Base-by-base conservation (phyloP, 2,888 invertebrate species). In the Lamproptera curius region DNA sequence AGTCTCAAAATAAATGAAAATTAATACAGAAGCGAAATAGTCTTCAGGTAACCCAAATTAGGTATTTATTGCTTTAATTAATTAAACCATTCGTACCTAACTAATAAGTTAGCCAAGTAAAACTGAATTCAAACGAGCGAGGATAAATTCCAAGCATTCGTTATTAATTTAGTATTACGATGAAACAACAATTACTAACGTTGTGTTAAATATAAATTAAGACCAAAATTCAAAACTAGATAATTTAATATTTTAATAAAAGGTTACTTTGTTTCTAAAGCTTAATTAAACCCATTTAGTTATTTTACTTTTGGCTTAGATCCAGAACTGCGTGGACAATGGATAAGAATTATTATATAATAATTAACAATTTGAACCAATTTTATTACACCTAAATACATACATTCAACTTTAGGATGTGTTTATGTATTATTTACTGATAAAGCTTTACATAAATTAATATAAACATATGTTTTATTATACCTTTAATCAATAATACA, bases 281-380 rank as follows among this genome's bases (percentile, higher is more conserved):
- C 65, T 70, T 76, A 77, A 81, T 79, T 73, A 80, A 79, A 69
- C 66, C n/a, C 67, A 73, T 79, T 73, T 74, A 70, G 69, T 75
- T 73, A 13, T 44, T 58, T 56, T 56, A 65, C 67, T 66, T 67
- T 74, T 78, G 79, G 79, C 78, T 73, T 73, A 67, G 61, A 53
- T 71, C 76, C 76, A 75, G 75, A 61, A 70, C 68, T 64, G 62
- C 58, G 67, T 59, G 57, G 72, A 76, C 20, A 20, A 6, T 20
- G 20, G 20, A 20, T 20, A 5, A 20, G 20, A 20, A 5, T 6
- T n/a, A n/a, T n/a, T n/a, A n/a, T n/a, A n/a, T n/a, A n/a, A n/a
- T n/a, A n/a, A n/a, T n/a, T n/a, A n/a, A n/a, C n/a, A n/a, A n/a
- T n/a, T n/a, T n/a, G n/a, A n/a, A n/a, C n/a, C n/a, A n/a, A n/a